phyloP scores from a whole-genome alignment of 2,888 invertebrate genomes.

The Metellina segmentata region DNA sequence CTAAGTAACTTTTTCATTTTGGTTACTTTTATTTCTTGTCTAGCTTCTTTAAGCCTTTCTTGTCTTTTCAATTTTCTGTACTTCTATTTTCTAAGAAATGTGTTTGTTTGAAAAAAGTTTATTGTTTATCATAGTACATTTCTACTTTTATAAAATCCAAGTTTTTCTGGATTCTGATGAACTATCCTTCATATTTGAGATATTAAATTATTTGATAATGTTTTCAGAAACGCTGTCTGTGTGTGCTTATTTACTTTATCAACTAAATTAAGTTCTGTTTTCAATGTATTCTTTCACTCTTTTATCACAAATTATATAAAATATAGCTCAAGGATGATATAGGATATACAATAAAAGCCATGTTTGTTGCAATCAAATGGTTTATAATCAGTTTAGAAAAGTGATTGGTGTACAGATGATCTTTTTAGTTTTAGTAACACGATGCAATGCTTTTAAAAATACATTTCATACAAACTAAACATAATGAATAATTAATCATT shows the following conservation, averaged over 20 bases:
- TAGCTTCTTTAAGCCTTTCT: not conserved
- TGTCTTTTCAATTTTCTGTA: not conserved
- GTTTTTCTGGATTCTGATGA: not conserved
- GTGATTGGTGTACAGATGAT: too few species aligned
- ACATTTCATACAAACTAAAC: too few species aligned
- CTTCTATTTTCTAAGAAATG: not conserved
- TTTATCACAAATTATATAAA: too few species aligned
- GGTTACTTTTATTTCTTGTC: not conserved
- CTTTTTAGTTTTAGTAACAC: too few species aligned
- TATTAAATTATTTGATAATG: slow-evolving; percentile 42
- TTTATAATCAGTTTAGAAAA: too few species aligned
- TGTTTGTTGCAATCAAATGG: too few species aligned
- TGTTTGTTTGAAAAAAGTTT: not conserved
- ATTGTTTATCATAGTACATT: not conserved
- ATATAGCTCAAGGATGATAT: too few species aligned
- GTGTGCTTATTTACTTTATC: not conserved
- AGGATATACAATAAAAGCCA: too few species aligned
- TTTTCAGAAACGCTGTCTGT: not conserved
- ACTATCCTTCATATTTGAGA: slow-evolving; percentile 19
- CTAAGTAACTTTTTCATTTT: too few species aligned
- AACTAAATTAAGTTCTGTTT: not conserved
- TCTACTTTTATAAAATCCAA: not conserved
- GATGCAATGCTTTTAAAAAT: too few species aligned
- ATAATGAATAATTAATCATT: too few species aligned
- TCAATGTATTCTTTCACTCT: too few species aligned